Evolutionary conservation across 35 echinoderm and acorn worm species (phyloP).

Genomic region (Heliocidaris erythrogramma): DNA sequence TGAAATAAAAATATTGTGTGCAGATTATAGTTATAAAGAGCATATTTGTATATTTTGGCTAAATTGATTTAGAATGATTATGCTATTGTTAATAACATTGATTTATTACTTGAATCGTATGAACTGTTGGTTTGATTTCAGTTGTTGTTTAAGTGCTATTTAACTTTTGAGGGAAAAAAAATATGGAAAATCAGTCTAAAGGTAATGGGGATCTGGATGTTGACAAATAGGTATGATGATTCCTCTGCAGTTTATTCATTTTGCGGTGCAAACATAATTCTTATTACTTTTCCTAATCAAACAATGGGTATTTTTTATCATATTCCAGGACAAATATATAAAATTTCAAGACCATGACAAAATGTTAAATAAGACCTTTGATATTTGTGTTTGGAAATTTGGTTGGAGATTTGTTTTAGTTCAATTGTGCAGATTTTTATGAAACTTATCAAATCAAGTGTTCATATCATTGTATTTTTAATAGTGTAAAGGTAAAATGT

Average conservation of each 20-base stretch:
- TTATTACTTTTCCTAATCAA: not conserved
- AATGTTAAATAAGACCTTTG: not conserved
- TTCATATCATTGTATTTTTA: not conserved
- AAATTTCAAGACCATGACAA: not conserved
- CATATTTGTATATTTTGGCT: constrained; percentile 18
- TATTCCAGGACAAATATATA: not conserved
- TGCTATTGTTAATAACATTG: not conserved
- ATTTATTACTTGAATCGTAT: not conserved
- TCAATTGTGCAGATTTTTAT: not conserved
- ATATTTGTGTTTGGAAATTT: not conserved
- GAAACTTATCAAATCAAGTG: no score
- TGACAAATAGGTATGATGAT: not conserved
- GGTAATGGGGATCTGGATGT: not conserved
- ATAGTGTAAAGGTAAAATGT: not conserved
- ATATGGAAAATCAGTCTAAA: not conserved
- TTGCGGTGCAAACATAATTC: not conserved
- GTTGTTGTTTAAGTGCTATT: no score
- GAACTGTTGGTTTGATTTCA: not conserved
- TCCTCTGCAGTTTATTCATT: not conserved
- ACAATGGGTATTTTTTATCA: not conserved
- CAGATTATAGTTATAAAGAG: constrained; percentile 11
- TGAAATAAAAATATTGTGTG: not conserved
- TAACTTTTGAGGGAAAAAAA: no score
- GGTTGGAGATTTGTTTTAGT: not conserved
- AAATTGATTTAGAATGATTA: constrained; percentile 6